Percentiles rank a stretch among this genome's conserved stretches.
Evolutionary conservation across 2,797 vertebrate genomes (phyloP).

Genomic region (Octomys mimax): DNA sequence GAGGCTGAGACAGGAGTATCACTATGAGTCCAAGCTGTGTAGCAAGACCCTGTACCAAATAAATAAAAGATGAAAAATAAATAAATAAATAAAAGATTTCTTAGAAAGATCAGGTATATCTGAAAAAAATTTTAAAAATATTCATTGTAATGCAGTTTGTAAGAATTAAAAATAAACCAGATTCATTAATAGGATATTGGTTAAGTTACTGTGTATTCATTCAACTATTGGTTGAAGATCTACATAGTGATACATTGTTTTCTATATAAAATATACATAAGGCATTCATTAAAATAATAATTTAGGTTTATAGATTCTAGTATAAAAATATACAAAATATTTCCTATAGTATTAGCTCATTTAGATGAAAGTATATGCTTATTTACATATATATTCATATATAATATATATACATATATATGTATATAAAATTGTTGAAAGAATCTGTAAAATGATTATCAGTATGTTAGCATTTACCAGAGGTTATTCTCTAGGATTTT

Average conservation of each 20-base stretch:
- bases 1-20: too few species aligned
- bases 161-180: slow-evolving; percentile 38
- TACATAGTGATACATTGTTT: neutral
- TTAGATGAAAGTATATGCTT: neutral
- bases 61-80: neutral
- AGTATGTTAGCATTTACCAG: neutral
- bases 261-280: slow-evolving; percentile 12
- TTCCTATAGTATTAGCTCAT: neutral
- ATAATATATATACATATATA: neutral
- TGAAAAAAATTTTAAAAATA: slow-evolving; percentile 12
- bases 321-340: slow-evolving; percentile 41
- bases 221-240: neutral
- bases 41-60: too few species aligned
- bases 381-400: neutral
- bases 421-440: neutral
- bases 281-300: slow-evolving; percentile 42
- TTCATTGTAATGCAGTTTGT: neutral
- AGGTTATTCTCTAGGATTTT: neutral
- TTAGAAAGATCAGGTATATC: neutral
- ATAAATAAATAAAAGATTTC: neutral
- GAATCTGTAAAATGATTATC: slow-evolving; percentile 30
- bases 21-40: too few species aligned
- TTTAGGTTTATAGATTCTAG: neutral
- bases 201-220: slow-evolving; percentile 28
- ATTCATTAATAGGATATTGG: neutral